These are phyloP conservation scores for Hormaphis cornu DNA, from an alignment of 1,140 invertebrate genomes.

Conservation along the genomic window DNA sequence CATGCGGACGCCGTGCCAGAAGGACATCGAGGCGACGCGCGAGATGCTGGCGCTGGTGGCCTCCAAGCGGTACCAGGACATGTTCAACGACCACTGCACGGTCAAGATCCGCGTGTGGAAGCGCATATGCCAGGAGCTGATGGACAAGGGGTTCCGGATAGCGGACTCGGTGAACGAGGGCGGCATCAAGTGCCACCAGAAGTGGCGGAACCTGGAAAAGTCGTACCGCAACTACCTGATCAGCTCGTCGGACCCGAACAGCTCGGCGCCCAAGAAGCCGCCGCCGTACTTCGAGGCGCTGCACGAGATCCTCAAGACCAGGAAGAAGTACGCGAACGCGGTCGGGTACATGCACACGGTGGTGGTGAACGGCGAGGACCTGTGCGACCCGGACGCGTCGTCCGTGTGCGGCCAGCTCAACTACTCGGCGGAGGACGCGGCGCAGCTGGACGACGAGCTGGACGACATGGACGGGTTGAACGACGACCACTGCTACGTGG, in stretches of 20 bases:
- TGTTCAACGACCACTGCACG: conserved; percentile 22
- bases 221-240: conserved; percentile 15
- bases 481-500: conserved; percentile 25
- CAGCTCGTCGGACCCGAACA: conserved; percentile 4
- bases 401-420: neutral
- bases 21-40: conserved; percentile 6
- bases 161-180: conserved; percentile 7
- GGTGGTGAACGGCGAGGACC: neutral
- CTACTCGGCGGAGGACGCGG: neutral
- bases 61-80: conserved; percentile 17
- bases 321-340: conserved; percentile 23
- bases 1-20: conserved; percentile 11
- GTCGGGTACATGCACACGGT: conserved; percentile 4
- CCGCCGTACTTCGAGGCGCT: conserved; percentile 16
- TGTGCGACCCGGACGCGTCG: neutral
- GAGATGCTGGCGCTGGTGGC: conserved; percentile 11
- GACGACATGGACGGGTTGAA: neutral
- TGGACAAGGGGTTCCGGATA: conserved; percentile 5
- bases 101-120: conserved; percentile 14
- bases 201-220: conserved; percentile 26
- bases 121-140: neutral
- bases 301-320: conserved; percentile 10
- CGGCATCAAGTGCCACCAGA: conserved; percentile 24
- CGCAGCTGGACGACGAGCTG: neutral
- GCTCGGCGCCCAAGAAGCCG: conserved; percentile 6